Base-by-base conservation (phyloP, 2,797 vertebrate genomes). In the Decapterus maruadsi region DNA sequence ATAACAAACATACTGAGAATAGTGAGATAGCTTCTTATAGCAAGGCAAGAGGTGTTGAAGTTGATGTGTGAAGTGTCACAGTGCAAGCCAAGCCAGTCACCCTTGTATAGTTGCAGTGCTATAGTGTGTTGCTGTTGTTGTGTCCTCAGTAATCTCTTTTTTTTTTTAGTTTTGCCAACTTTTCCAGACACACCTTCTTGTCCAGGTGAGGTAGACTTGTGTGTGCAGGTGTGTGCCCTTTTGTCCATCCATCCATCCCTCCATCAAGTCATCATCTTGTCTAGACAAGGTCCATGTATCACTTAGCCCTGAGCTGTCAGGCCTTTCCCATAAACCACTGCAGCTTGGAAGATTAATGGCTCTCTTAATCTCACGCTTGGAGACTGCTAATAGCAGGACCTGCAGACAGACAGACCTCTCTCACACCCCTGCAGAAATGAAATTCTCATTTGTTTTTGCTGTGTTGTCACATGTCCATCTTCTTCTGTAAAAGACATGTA, bases 261-360 rank as follows among this genome's bases (percentile, higher is more conserved):
- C 84, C 85, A 90, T 91, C 86, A 87, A 73, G 53, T 68, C 42
- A 34, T 58, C 67, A 46, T 58, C 14, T 58, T 38, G 38, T 62
- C 68, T 67, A 83, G 89, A 92, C 90, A 91, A 82, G 88, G 80
- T 87, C 83, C 82, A 88, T 91, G 91, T 89, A 90, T 91, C 87
- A 92, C 77, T 90, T 87, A 87, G 78, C 84, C 88, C 71, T 73
- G 68, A 54, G 75, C 83, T 90, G 90, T 88, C 89, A 75, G 78
- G 84, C 63, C 81, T 82, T 82, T 74, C 80, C 82, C 73, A 90
- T 81, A 78, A 86, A 54, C 79, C 68, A 63, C 61, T 40, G 81
- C 85, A 75, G 82, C 68, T 73, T 70, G 59, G 68, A 84, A 91
- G 91, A 94, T 92, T 87, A 91, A 93, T 91, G 89, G 59, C 62